These are phyloP conservation scores for Oreortyx pictus DNA, from an alignment of 2,797 vertebrate genomes.

Conservation along the genomic window DNA sequence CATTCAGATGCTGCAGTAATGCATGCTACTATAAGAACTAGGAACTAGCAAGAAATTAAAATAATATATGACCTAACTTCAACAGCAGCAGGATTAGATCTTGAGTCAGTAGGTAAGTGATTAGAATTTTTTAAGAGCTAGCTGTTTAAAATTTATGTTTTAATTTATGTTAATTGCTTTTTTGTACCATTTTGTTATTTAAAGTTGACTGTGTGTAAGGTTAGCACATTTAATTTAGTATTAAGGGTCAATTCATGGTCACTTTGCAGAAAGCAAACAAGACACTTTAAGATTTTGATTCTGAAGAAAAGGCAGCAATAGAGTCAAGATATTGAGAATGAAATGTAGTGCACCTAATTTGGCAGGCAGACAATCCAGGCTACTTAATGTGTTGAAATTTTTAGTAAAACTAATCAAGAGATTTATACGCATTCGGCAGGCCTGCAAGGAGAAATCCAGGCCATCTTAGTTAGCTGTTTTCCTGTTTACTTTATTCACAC, in stretches of 20 bases:
- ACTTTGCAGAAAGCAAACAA: not conserved
- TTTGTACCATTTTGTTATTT: slow-evolving; percentile 1
- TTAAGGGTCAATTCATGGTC: not conserved
- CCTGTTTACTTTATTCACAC: not conserved
- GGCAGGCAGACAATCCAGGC: not conserved
- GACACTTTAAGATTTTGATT: not conserved
- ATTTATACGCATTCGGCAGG: not conserved
- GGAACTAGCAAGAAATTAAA: slow-evolving; percentile 28
- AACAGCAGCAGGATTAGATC: not conserved
- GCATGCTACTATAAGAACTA: not conserved
- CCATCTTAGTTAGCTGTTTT: not conserved
- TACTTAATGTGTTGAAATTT: not conserved
- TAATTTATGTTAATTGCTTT: slow-evolving; percentile 39
- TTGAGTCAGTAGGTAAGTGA: slow-evolving; percentile 11
- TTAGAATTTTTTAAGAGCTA: not conserved
- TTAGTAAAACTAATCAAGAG: not conserved
- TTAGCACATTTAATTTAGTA: not conserved
- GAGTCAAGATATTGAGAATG: not conserved
- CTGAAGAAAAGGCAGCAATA: not conserved
- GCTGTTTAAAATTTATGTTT: slow-evolving; percentile 28
- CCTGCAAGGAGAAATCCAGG: not conserved
- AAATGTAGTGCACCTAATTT: not conserved
- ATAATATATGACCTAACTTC: slow-evolving; percentile 21
- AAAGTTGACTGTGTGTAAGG: not conserved
- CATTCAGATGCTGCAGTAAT: not conserved